Base-by-base conservation (phyloP, 1,140 invertebrate genomes). In the Hylyphantes graminicola region DNA sequence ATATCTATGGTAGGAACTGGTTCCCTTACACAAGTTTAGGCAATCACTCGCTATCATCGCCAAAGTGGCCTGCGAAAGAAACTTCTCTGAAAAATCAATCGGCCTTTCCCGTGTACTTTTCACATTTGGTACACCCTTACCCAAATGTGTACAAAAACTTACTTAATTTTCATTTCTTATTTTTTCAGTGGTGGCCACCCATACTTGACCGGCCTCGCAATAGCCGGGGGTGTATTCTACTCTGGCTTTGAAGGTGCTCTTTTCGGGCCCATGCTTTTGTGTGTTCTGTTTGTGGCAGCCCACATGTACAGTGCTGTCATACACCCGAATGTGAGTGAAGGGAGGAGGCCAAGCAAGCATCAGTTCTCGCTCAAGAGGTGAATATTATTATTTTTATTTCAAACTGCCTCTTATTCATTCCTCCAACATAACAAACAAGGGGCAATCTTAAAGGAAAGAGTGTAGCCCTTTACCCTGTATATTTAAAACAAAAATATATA, bases 221-320 rank as follows among this genome's bases (percentile, higher is more conserved):
- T 99, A 87, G 97, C 97, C 11, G 98, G 98, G n/a, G 98, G 98
- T 57, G 96, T 99, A 86, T 98, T 98, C 89, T 99, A 96, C 91
- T 91, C 98, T 77, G 98, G 98, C 0, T 93, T 97, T 64, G 96
- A 99, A 91, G 98, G 98, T 0, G 97, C 97, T 0, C 96, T 99
- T 79, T 94, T 99, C 85, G 98, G 98, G 0, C 98, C 98, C 0
- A 92, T 99, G 2, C 91, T 99, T 21, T 91, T 99, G 0, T 99
- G 97, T 88, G 94, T 93, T 72, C 92, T 96, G 0, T 93, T 96
- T 88, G 95, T 96, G 2, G 93, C 93, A 17, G 92, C 95, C 70
- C 95, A 95, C 90, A 91, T 96, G 77, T 95, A 93, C 84, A 87
- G 88, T 13, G 77, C 85, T 50, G 76, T 87, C 8, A 85, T 87